These are phyloP conservation scores for Callinectes sapidus DNA, from an alignment of 2,888 invertebrate species.

Conservation along the genomic window DNA sequence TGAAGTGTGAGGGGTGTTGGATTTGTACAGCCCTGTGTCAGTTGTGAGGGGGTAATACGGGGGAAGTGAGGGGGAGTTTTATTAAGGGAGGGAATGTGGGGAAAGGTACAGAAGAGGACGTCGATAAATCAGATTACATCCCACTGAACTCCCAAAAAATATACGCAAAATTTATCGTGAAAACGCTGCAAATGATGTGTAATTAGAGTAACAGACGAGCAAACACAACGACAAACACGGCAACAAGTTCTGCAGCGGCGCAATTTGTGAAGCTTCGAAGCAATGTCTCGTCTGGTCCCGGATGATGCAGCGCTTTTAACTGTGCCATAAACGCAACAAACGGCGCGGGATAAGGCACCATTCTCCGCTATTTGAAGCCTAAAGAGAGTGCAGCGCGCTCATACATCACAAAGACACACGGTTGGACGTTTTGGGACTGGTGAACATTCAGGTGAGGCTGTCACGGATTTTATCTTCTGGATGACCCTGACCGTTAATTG, in stretches of 20 bases:
- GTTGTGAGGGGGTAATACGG: not conserved
- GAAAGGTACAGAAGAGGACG: not conserved
- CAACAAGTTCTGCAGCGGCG: not conserved
- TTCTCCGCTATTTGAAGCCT: not conserved
- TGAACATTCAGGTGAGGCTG: not conserved
- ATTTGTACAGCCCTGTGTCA: not conserved
- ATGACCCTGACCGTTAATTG: not conserved
- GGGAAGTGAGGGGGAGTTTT: not conserved
- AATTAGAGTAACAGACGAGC: not conserved
- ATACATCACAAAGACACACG: not conserved
- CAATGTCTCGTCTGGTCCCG: not conserved
- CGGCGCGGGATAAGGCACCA: not conserved
- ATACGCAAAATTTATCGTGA: not conserved
- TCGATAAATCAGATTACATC: not conserved
- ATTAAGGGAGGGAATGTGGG: not conserved
- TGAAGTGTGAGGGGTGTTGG: not conserved
- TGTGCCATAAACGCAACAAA: slow-evolving; percentile 25
- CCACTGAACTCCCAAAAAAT: not conserved
- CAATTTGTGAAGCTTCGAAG: slow-evolving; percentile 19
- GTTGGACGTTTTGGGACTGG: not conserved
- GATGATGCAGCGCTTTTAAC: not conserved
- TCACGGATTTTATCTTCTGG: not conserved
- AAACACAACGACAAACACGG: not conserved
- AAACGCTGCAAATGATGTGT: not conserved
- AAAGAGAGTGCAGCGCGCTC: not conserved